Evolutionary conservation across 2,888 invertebrate genomes (phyloP).

Genomic region (Drosophila mimetica): DNA sequence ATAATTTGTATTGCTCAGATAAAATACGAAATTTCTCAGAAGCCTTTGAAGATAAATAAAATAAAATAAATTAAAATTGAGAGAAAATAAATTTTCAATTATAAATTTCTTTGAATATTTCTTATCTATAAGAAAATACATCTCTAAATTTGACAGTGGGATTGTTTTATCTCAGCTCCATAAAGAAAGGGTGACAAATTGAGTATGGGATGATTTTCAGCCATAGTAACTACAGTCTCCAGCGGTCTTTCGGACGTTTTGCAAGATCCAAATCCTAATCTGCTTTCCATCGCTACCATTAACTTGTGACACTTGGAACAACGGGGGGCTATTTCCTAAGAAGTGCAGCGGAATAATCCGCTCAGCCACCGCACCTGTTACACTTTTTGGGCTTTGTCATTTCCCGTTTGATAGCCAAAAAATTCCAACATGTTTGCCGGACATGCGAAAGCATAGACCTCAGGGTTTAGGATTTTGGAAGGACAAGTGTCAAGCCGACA

Average conservation of each 20-base stretch:
- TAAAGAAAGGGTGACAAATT: background rate
- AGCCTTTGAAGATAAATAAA: too few relatives aligned
- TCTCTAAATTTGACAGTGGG: too few relatives aligned
- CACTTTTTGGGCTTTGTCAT: constrained; percentile 57
- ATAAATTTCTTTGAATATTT: too few relatives aligned
- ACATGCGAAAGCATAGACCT: constrained; percentile 68
- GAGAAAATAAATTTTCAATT: too few relatives aligned
- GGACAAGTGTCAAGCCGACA: constrained; percentile 69
- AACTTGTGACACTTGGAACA: constrained; percentile 58
- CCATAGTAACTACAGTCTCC: constrained; percentile 43
- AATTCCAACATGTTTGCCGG: constrained; percentile 70
- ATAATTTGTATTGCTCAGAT: too few relatives aligned
- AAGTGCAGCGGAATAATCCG: constrained; percentile 56
- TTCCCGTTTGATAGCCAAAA: constrained; percentile 27
- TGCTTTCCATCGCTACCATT: constrained; percentile 31
- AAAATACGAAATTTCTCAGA: too few relatives aligned
- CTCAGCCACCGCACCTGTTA: constrained; percentile 72
- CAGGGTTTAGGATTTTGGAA: constrained; percentile 72
- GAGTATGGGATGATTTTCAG: background rate
- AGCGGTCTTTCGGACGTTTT: constrained; percentile 9
- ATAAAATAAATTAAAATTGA: too few relatives aligned
- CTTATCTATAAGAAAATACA: too few relatives aligned
- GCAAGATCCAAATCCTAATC: background rate
- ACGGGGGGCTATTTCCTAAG: constrained; percentile 22
- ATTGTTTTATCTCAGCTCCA: too few relatives aligned